Conservation (phyloP, 2,888 invertebrate species). For the Hartigia nigra region DNA sequence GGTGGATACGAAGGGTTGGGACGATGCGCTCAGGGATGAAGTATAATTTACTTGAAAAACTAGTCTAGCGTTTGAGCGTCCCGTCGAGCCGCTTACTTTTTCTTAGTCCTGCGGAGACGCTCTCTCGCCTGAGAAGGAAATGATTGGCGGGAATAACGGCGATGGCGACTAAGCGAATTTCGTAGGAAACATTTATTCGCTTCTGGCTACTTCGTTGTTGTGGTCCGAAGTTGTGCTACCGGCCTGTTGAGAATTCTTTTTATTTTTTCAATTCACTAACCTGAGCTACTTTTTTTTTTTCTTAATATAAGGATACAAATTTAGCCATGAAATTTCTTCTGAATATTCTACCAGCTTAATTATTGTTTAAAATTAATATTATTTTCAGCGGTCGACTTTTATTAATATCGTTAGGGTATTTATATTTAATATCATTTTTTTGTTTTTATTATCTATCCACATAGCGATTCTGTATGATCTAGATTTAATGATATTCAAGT, state of each 20-base stretch:
- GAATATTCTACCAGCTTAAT: too few relatives aligned
- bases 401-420: too few relatives aligned
- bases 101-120: neutral
- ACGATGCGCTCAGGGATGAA: neutral
- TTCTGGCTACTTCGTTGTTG: neutral
- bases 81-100: neutral
- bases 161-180: neutral
- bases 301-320: too few relatives aligned
- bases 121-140: neutral
- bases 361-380: too few relatives aligned
- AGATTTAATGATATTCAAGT: too few relatives aligned
- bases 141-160: neutral
- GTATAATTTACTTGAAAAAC: neutral
- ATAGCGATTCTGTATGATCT: too few relatives aligned
- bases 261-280: too few relatives aligned
- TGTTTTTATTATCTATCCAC: too few relatives aligned
- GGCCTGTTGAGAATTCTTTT: neutral
- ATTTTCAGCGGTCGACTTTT: too few relatives aligned
- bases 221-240: neutral
- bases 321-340: too few relatives aligned
- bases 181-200: neutral
- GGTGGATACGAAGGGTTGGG: neutral
- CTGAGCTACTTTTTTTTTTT: too few relatives aligned
- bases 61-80: neutral
- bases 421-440: too few relatives aligned